These are phyloP conservation scores for Scelioninae gen. 2 DNA, from an alignment of 2,888 invertebrate species.

Conservation along the genomic window DNA sequence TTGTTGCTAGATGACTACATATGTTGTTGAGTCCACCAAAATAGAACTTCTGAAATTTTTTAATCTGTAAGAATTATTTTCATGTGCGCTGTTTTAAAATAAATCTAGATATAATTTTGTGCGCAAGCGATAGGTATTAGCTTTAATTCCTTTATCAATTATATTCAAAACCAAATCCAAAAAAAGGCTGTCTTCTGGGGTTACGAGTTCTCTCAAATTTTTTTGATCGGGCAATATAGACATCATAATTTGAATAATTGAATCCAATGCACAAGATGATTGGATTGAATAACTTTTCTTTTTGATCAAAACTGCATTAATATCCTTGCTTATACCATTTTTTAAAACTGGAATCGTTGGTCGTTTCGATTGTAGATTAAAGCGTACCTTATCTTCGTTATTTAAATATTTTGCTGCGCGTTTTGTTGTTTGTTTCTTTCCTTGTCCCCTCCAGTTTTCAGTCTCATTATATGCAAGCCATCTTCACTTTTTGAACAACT, in stretches of 20 bases:
- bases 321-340: conserved; percentile 15
- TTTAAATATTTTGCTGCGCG: conserved; percentile 3
- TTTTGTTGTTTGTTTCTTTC: conserved; percentile 4
- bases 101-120: conserved; percentile 14
- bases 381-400: conserved; percentile 9
- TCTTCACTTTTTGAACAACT: not conserved
- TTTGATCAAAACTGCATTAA: conserved; percentile 13
- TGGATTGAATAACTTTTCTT: conserved; percentile 2
- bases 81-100: not conserved
- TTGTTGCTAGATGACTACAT: conserved; percentile 14
- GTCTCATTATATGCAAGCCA: conserved; percentile 5
- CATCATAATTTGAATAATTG: conserved; percentile 14
- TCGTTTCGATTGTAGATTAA: not conserved
- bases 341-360: conserved; percentile 14
- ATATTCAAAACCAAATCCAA: conserved; percentile 3
- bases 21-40: conserved; percentile 1
- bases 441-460: conserved; percentile 27
- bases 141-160: not conserved
- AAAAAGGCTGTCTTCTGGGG: not conserved
- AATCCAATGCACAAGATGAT: conserved; percentile 24
- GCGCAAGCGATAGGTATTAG: conserved; percentile 16
- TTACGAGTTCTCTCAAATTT: not conserved
- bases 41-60: conserved; percentile 8
- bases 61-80: conserved; percentile 11
- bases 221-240: too few relatives aligned